A percentile compares a stretch with the other conserved stretches of the same genome.
Conservation (phyloP, 2,888 invertebrate species). For the Ectobius pallidus region DNA sequence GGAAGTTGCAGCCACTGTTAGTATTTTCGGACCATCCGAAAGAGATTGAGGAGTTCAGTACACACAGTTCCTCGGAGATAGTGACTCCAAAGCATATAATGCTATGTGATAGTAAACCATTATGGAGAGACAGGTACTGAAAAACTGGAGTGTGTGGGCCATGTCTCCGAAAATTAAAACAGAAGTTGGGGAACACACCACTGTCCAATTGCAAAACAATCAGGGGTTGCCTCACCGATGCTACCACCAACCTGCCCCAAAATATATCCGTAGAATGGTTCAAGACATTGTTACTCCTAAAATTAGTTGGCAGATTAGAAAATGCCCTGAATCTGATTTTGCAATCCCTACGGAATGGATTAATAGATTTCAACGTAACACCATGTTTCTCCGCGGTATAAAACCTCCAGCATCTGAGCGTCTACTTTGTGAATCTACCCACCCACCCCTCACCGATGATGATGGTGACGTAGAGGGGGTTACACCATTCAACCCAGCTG, state of each 20-base stretch:
- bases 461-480: no score
- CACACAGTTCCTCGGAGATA: conserved; percentile 34
- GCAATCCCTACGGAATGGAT: no score
- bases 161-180: neutral
- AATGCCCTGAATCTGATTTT: no score
- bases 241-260: conserved; percentile 21
- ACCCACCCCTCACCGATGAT: no score
- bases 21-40: conserved; percentile 14
- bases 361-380: no score
- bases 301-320: no score
- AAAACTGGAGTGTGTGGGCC: neutral
- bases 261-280: no score
- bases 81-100: conserved; percentile 29
- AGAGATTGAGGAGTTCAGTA: conserved; percentile 22
- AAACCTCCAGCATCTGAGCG: no score
- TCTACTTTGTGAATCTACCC: no score
- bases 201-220: neutral
- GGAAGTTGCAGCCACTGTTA: conserved; percentile 30
- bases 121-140: neutral
- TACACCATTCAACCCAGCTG: no score
- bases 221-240: conserved; percentile 27
- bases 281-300: no score
- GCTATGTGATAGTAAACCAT: conserved; percentile 20
- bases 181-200: neutral
- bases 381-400: no score